Evolutionary conservation across 2,888 invertebrate genomes (phyloP), one percentile per base, ranked within the genome.

Genomic region (Nycteola revayana): DNA sequence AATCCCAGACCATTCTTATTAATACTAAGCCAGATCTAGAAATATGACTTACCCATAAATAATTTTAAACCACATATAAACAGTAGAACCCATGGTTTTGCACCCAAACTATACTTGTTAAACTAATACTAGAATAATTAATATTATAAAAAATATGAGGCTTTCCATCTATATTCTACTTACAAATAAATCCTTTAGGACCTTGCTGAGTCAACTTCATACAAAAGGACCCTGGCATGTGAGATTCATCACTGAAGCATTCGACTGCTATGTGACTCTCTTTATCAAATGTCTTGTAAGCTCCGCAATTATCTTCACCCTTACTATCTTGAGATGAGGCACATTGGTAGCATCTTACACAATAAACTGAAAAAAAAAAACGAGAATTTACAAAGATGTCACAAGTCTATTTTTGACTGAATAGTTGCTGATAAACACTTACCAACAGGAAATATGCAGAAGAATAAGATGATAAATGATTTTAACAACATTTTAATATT

Each of bases 201-300:
- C 98, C 95, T 74, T 98, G 98, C 63, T 97, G 96, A 1, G 96
- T 95, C 10, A 96, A 91, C 88, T 98, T 98, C 91, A 98, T 96
- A 76, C 98, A 98, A 79, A 98, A 98, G 1, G 97, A 96, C 4
- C 98, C 98, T 10, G 98, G 98, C 86, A 96, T 95, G 51, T 95
- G 92, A 23, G 97, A 96, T 75, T 98, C 98, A 68, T 97, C 97
- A 68, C 95, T 96, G 67, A 94, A 96, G 75, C 98, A 98, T 66
- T 98, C 98, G 1, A 98, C 94, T 6, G 98, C 93, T 52, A 97
- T 95, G 73, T 98, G 95, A 48, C 94, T 92, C 7, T 94, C 91
- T 58, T 91, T 93, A 71, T 98, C 95, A 70, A 98, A 98, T 54
- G 88, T 91, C 48, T 90, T 92, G 66, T 98, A 97, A 0, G 98